phyloP scores from a whole-genome alignment of 1,140 invertebrate genomes.

The Brachionus asplanchnoidis region DNA sequence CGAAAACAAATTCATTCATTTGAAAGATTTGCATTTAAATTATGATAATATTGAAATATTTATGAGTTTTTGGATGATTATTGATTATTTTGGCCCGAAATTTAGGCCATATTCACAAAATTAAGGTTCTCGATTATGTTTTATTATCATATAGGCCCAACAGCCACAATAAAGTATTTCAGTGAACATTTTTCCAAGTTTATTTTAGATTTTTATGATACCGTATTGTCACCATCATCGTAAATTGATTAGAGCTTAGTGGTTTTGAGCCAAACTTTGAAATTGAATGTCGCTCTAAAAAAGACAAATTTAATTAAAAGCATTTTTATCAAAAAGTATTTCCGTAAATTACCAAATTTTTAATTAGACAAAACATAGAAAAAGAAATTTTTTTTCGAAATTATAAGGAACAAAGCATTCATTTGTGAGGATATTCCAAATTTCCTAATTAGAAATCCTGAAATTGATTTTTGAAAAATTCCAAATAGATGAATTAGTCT shows the following conservation, averaged over 20 bases:
- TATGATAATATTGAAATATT: conserved; percentile 1
- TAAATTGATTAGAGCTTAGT: background rate
- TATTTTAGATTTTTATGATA: background rate
- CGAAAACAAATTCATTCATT: background rate
- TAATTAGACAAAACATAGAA: background rate
- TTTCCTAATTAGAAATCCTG: background rate
- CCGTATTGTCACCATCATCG: background rate
- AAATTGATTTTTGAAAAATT: background rate
- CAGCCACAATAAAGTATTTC: background rate
- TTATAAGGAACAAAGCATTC: background rate
- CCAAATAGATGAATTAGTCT: background rate
- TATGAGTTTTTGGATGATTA: background rate
- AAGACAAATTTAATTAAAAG: background rate
- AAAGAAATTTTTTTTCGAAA: background rate
- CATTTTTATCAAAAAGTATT: background rate
- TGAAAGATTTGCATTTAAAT: background rate
- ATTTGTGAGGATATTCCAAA: background rate
- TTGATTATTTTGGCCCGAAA: background rate
- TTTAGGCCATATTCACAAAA: background rate
- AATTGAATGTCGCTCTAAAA: background rate
- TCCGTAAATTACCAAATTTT: background rate
- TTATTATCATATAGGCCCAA: background rate
- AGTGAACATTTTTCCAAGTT: background rate
- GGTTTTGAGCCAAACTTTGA: background rate
- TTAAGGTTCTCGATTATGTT: background rate